Evolutionary conservation across 2,888 invertebrate genomes (phyloP).

Genomic region (Andrena fulva): DNA sequence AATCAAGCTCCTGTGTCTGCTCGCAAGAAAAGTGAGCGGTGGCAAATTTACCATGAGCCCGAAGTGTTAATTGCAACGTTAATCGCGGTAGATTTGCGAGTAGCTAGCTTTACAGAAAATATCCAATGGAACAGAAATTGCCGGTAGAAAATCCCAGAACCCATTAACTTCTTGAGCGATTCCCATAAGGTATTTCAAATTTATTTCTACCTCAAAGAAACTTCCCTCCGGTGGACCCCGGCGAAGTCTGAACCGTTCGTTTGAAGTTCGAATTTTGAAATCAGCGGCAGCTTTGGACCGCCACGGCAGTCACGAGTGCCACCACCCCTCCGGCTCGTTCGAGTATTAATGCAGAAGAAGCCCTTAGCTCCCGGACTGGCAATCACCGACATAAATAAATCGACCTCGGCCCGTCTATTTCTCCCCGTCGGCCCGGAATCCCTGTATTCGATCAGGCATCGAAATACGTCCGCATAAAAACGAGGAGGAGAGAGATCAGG

Average conservation of each 20-base stretch:
- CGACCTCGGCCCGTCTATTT: conserved; percentile 70
- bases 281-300: conserved; percentile 49
- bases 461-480: conserved; percentile 69
- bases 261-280: conserved; percentile 27
- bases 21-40: too few relatives aligned
- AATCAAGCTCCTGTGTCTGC: not conserved
- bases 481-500: conserved; percentile 53
- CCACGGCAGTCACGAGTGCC: conserved; percentile 47
- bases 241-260: not conserved
- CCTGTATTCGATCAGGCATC: conserved; percentile 73
- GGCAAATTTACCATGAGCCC: too few relatives aligned
- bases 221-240: not conserved
- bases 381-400: conserved; percentile 79
- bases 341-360: conserved; percentile 72
- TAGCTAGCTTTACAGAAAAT: not conserved
- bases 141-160: too few relatives aligned
- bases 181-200: not conserved
- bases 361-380: conserved; percentile 64
- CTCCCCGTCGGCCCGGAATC: conserved; percentile 66
- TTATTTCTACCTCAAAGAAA: not conserved
- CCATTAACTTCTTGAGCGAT: too few relatives aligned
- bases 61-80: too few relatives aligned
- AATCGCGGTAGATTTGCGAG: too few relatives aligned
- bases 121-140: not conserved
- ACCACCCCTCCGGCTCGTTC: conserved; percentile 38